Base-by-base conservation (phyloP, 2,888 invertebrate genomes). In the Monochamus alternatus region DNA sequence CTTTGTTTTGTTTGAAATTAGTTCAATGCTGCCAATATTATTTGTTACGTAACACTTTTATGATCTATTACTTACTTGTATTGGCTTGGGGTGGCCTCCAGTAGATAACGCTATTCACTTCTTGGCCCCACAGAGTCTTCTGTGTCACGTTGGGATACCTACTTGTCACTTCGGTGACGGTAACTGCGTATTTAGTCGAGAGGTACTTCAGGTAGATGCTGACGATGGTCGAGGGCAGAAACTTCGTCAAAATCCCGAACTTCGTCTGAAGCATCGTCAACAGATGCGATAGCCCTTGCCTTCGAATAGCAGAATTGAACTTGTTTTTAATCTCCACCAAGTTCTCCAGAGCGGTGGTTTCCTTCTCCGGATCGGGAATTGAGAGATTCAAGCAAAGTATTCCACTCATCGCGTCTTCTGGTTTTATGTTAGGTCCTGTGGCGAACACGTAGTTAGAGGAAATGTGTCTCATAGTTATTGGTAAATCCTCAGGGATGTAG, bases 61-160 rank as follows among this genome's bases (percentile, higher is more conserved):
- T 7, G 7, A 2, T 7, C 5, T 38, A 38, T 12, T 60, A 81
- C 93, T 91, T 87, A 94, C 95, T 93, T 78, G 94, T 94, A 87
- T 95, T 95, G 71, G 94, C 94, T 87, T 94, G 95, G 0, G 94
- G 94, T 10, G 95, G 94, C 80, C 94, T 90, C 94, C 94, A 95
- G 84, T 94, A 94, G 71, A 94, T 89, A 0, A 93, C 91, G 58
- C 91, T 90, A 3, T 91, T 91, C 1, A 94, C 90, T 8, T 91
- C 90, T 78, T 94, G 93, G 0, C 94, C 93, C 91, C 94, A 94
- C 22, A 93, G 82, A 7, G 93, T 92, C 2, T 89, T 90, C 78
- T 92, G 90, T 3, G 88, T 88, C 81, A 88, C 84, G 76, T 87
- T 78, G 79, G 87, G 73, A 89, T 89, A 81, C 85, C 88, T 30